Conservation (phyloP, 2,888 invertebrate genomes). For the Artemia sp. region DNA sequence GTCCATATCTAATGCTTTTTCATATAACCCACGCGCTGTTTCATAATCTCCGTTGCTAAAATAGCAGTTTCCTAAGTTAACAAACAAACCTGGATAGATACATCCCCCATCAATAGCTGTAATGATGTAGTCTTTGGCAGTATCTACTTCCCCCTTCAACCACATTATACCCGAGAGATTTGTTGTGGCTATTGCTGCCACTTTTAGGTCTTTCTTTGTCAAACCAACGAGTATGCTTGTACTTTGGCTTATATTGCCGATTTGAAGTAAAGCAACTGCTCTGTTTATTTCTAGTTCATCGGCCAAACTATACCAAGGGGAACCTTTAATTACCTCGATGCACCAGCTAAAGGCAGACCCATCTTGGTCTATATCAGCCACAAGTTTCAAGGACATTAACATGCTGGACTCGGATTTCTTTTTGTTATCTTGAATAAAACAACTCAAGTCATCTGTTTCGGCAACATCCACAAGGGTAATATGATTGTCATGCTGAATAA, state of each 20-base stretch:
- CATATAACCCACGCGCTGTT: constrained; percentile 50
- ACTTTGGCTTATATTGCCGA: constrained; percentile 58
- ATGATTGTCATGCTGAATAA: constrained; percentile 32
- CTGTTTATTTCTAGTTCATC: constrained; percentile 80
- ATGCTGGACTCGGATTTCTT: constrained; percentile 62
- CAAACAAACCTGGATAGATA: constrained; percentile 61
- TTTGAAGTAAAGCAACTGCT: constrained; percentile 63
- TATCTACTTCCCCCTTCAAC: constrained; percentile 56
- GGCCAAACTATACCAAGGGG: constrained; percentile 62
- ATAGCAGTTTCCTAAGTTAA: constrained; percentile 66
- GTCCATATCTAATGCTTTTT: constrained; percentile 58
- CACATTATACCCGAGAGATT: constrained; percentile 70
- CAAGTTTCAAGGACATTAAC: constrained; percentile 68
- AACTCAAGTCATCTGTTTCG: constrained; percentile 45
- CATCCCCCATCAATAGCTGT: constrained; percentile 53
- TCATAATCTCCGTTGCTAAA: constrained; percentile 49
- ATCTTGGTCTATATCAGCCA: constrained; percentile 54
- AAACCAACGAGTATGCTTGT: constrained; percentile 67
- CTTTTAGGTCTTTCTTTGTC: constrained; percentile 65
- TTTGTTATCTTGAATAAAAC: constrained; percentile 50
- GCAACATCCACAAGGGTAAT: constrained; percentile 20
- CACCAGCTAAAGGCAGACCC: constrained; percentile 48
- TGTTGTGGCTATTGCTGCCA: constrained; percentile 63
- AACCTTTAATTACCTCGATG: constrained; percentile 76
- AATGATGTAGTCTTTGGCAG: constrained; percentile 57